Evolutionary conservation across 2,113 vertebrate genomes (phyloP), one percentile per base, ranked within the genome.

Genomic region (Bombycilla garrulus): DNA sequence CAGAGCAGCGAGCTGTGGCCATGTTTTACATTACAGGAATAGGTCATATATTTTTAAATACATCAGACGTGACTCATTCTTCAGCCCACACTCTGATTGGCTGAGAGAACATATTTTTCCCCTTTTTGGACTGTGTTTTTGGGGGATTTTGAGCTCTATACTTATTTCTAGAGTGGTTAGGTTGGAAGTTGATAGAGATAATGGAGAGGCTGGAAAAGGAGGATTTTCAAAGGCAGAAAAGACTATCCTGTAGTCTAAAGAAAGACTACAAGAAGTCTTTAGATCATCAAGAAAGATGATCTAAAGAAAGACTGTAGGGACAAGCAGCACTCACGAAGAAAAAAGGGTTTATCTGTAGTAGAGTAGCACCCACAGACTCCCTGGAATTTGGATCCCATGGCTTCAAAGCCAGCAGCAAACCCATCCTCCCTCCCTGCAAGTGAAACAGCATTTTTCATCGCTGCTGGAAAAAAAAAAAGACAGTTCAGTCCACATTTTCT

Each of bases 1-100:
- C 67, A 86, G 56, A 70, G 48, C 71, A 76, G 79, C 4, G 5
- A 93, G 56, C 86, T 79, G 66, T 18, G 81, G 69, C 91, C 76
- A 44, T 62, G 58, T 84, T 97, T 95, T 84, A 71, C 21, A 31
- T 77, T 96, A 91, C 70, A 78, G n/a, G 79, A 85, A 86, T 62
- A 76, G 86, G 28, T 58, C n/a, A 25, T 76, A 64, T 83, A 93
- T 93, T 91, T 92, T 95, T 70, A 85, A 95, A 91, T 76, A 81
- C 42, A 95, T 91, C 62, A 67, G 60, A 51, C 5, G 0, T 96
- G 88, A 91, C 53, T 89, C 42, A 88, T 45, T 58, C 50, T 88
- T 78, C 61, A 65, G 38, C 45, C 53, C 29, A 11, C 0, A 2
- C 26, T 89, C 42, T 38, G 67, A 94, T 64, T 76, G 38, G 82